phyloP scores from a whole-genome alignment of 1,140 invertebrate species.

The Drosophila simulans region DNA sequence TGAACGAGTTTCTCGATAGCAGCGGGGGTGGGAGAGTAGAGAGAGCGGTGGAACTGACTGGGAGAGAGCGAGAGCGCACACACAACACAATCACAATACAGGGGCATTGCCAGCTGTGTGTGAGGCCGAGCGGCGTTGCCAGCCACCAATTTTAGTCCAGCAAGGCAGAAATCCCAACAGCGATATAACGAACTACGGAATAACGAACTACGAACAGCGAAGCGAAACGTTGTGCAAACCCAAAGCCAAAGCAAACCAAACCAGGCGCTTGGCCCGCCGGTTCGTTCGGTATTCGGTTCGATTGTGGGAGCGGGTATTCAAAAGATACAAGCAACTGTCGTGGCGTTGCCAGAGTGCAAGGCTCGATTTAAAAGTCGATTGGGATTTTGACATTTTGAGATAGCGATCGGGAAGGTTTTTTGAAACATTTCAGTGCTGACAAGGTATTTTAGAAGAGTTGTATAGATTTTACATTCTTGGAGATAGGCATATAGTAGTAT shows the following conservation, averaged over 20 bases:
- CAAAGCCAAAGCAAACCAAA: slow-evolving; percentile 60
- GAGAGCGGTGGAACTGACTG: not conserved
- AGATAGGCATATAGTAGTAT: not conserved
- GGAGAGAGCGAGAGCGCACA: slow-evolving; percentile 20
- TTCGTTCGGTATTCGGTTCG: slow-evolving; percentile 31
- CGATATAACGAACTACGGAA: slow-evolving; percentile 51
- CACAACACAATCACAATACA: slow-evolving; percentile 16
- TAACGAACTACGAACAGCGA: slow-evolving; percentile 52
- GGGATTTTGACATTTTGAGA: slow-evolving; percentile 6
- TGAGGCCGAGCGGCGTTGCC: slow-evolving; percentile 26
- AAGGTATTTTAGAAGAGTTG: too few relatives aligned
- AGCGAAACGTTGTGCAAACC: slow-evolving; percentile 70
- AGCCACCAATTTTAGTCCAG: slow-evolving; percentile 21
- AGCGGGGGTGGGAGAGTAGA: slow-evolving; percentile 23
- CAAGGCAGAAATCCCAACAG: slow-evolving; percentile 37
- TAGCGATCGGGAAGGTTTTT: not conserved
- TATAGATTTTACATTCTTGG: not conserved
- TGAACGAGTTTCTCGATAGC: slow-evolving; percentile 69
- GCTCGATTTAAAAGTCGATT: slow-evolving; percentile 46
- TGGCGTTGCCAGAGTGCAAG: slow-evolving; percentile 49
- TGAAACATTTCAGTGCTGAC: not conserved
- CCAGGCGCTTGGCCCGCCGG: slow-evolving; percentile 46
- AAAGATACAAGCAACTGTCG: slow-evolving; percentile 39
- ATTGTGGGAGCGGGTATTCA: slow-evolving; percentile 67
- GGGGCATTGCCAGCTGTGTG: slow-evolving; percentile 61